Evolutionary conservation across 1,140 invertebrate genomes (phyloP), one percentile per base, ranked within the genome.

Genomic region (Trachymyrmex cornetzi): DNA sequence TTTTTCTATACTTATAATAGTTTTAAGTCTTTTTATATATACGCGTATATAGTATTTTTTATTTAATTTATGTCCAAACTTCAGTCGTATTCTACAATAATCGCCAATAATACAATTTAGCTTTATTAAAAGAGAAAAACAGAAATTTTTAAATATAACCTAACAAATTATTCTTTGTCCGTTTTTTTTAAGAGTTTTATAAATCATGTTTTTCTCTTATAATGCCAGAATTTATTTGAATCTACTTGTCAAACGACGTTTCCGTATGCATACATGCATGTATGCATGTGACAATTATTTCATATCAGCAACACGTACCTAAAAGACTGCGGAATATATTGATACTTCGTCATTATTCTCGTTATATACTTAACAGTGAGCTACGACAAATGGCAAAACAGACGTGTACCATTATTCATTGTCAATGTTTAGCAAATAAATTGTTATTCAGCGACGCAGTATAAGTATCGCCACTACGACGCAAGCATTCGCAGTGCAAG

Each of bases 391-490:
- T 86, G 82, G 7, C 22, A 16, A 69, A 71, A 59, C 85, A 89
- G 85, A 3, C 66, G 63, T 22, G 24, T n/a, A 19, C 14, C 24
- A 82, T 90, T 88, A 74, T 77, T 85, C 34, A 72, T 24, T 84
- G 53, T 91, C 61, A 69, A 63, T 81, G 22, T 16, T 48, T 81
- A 53, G 38, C 12, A 55, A 66, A 66, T 84, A 55, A 57, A 61
- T 48, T 34, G 12, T n/a, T n/a, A 67, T 74, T 86, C 55, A 57
- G 34, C 14, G 14, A n/a, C 6, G 2, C 12, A 0, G 55, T 87
- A 88, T 91, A 91, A 88, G 90, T 90, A 59, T 66, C n/a, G 50
- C 19, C 9, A n/a, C 5, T 48, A 11, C 9, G 30, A 2, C 55
- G 5, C 11, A 34, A 85, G n/a, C 30, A 80, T 44, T 66, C 0